Evolutionary conservation across 2,113 vertebrate species (phyloP), one percentile per base, ranked within the genome.

Genomic region (Pteruthius melanotis): DNA sequence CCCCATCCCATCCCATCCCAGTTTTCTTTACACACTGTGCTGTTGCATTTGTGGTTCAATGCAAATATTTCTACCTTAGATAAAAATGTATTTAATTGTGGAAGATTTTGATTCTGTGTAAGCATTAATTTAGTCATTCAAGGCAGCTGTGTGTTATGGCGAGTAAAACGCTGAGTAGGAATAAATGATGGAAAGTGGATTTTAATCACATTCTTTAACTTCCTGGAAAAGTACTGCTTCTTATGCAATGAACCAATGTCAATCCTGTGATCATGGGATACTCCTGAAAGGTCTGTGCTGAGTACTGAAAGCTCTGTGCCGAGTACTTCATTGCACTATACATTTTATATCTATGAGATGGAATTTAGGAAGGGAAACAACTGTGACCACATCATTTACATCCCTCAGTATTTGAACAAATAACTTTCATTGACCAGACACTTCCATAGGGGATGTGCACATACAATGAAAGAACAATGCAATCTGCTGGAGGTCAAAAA

Each of bases 91-190:
- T 85, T 44, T 39, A 88, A 81, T 83, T 6, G 30, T 47, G 82
- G 61, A 40, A 50, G 21, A 75, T 63, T 87, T 92, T 94, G 33
- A 37, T 83, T 45, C 35, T 49, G 35, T 30, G 26, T 70, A 93
- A 97, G 53, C 27, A 42, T 47, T 88, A 90, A 91, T 95, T 95
- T 92, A 95, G 31, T 94, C 72, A 94, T 42, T 39, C 35, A 78
- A 68, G 26, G 76, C 56, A 92, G 20, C 39, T 75, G 64, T 35
- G 15, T 78, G 60, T 65, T 35, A 30, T 53, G 64, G 5, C 15
- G 90, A 81, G 26, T 76, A 91, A 93, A 92, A 47, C 91, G 10
- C 24, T 84, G 35, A 78, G 33, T 37, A 89, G 28, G 42, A 83
- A 86, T 87, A 86, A 76, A 80, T 89, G 83, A 70, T 93, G 19